Percentiles rank a stretch among this genome's conserved stretches.
phyloP scores from a whole-genome alignment of 2,888 invertebrate species.

The Nomada fucata region DNA sequence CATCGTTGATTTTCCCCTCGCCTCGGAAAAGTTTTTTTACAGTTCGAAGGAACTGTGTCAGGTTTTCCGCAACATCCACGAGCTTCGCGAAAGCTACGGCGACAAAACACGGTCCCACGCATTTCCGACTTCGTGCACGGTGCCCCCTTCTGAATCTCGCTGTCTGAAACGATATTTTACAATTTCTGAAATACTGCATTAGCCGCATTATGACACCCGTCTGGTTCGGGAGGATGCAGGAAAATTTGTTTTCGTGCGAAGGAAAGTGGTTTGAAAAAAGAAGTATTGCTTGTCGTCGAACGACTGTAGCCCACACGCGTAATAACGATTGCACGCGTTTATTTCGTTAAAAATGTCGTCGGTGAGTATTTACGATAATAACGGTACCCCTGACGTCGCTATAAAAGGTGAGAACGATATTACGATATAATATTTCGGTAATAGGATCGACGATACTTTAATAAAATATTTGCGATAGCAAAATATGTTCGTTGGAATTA shows the following conservation, averaged over 20 bases:
- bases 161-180: slow-evolving; percentile 22
- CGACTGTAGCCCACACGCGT: neutral
- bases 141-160: neutral
- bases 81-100: slow-evolving; percentile 2
- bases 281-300: too few relatives aligned
- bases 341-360: too few relatives aligned
- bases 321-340: too few relatives aligned
- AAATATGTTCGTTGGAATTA: slow-evolving; percentile 1
- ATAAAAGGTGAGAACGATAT: too few relatives aligned
- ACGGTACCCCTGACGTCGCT: too few relatives aligned
- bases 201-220: slow-evolving; percentile 8
- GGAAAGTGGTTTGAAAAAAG: neutral
- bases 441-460: neutral
- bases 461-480: neutral
- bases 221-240: slow-evolving; percentile 6
- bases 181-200: slow-evolving; percentile 10
- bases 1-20: slow-evolving; percentile 10
- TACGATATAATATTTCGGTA: neutral
- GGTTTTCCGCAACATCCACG: slow-evolving; percentile 25
- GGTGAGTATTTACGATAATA: too few relatives aligned
- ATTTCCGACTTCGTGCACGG: slow-evolving; percentile 2
- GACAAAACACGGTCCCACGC: slow-evolving; percentile 4
- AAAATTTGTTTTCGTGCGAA: neutral
- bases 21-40: slow-evolving; percentile 7
- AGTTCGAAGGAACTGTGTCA: slow-evolving; percentile 26